Evolutionary conservation across 2,888 invertebrate genomes (phyloP), one percentile per base, ranked within the genome.

Genomic region (Caenorhabditis afra): DNA sequence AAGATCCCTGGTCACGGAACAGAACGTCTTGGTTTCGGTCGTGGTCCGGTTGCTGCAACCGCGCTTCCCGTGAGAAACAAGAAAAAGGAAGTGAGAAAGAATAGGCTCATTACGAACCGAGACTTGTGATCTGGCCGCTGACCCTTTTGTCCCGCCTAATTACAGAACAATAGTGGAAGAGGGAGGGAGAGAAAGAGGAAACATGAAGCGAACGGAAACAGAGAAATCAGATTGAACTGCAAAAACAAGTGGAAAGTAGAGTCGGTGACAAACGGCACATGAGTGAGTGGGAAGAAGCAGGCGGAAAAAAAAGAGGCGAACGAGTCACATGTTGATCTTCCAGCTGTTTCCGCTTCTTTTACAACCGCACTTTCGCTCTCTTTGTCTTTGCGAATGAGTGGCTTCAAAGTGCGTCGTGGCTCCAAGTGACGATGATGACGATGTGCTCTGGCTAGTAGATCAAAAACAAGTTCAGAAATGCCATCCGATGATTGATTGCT

Each of bases 311-410:
- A 20, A 39, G 57, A 35, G 35, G 12, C 41, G 71, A 71, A 64
- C 62, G 62, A 71, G 71, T 71, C 71, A 62, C 62, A 62, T 71
- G 71, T 71, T 71, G 23, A 50, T 57, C 55, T 62, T 64, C 62
- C 71, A 71, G 71, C 62, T 62, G 62, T 70, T 61, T 62, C 61
- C 53, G 44, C 18, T 53, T 53, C 18, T 70, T 41, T 41, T 55
- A 61, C 70, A 70, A 55, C 53, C 22, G 61, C 61, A 70, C 59
- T 68, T 59, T 59, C 18, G 37, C 11, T 57, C 16, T 12, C 49
- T 35, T 68, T 70, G 52, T 70, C 29, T 62, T 52, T 53, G 35
- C 18, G 65, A 65, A 65, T 29, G 59, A 52, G 52, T 52, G 52
- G 68, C 39, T 20, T 44, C 39, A 59, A 55, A 70, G 70, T 61